Evolutionary conservation across 2,797 vertebrate genomes (phyloP).

Genomic region (Eulemur albifrons): DNA sequence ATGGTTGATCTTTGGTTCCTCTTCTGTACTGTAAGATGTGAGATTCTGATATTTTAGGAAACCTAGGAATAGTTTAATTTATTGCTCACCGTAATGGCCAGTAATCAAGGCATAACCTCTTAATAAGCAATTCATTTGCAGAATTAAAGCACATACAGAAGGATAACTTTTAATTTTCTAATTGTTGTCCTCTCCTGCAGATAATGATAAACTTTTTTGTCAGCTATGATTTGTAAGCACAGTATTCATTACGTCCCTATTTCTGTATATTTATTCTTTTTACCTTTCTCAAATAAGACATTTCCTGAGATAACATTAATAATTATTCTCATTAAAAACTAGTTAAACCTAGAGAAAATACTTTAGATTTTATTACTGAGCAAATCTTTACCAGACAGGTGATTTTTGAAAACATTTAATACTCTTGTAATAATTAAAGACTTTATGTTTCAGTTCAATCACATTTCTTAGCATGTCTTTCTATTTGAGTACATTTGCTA

Average conservation of each 20-base stretch:
- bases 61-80: background rate
- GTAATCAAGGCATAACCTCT: background rate
- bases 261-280: background rate
- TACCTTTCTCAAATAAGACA: background rate
- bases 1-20: background rate
- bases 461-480: slow-evolving; percentile 42
- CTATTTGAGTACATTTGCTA: background rate
- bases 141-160: background rate
- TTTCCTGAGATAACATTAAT: background rate
- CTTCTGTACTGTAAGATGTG: background rate
- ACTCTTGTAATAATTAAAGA: background rate
- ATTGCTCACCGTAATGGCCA: background rate
- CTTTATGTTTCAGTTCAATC: slow-evolving; percentile 15
- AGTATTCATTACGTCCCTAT: background rate
- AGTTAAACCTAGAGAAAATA: slow-evolving; percentile 2
- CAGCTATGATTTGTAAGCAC: background rate
- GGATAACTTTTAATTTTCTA: background rate
- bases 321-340: slow-evolving; percentile 46
- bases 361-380: slow-evolving; percentile 27
- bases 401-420: slow-evolving; percentile 38
- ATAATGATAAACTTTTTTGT: background rate
- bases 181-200: background rate
- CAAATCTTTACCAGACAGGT: background rate
- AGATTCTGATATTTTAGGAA: slow-evolving; percentile 6
- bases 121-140: background rate